Percentiles rank a stretch among this genome's conserved stretches.
Evolutionary conservation across 2,797 vertebrate genomes (phyloP).

Genomic region (Bovichtus diacanthus): DNA sequence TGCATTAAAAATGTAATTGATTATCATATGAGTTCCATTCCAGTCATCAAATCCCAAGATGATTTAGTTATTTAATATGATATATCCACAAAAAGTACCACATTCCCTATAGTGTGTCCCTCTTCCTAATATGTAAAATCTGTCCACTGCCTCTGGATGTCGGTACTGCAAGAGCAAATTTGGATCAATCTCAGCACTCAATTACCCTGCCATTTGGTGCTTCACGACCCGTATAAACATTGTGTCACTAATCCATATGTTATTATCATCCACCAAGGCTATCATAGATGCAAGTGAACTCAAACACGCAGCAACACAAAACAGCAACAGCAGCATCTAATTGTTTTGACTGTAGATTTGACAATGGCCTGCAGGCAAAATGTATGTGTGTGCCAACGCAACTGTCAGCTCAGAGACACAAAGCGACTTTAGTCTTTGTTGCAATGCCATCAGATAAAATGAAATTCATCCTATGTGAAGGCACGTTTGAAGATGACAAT

Average conservation of each 20-base stretch:
- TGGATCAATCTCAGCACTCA: conserved; percentile 77
- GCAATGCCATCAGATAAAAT: conserved; percentile 34
- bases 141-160: conserved; percentile 62
- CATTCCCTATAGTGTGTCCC: conserved; percentile 26
- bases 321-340: conserved; percentile 53
- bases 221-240: conserved; percentile 74
- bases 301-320: conserved; percentile 33
- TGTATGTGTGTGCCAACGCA: conserved; percentile 43
- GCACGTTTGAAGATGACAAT: background rate
- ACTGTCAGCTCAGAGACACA: conserved; percentile 49
- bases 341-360: conserved; percentile 66
- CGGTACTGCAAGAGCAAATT: conserved; percentile 62
- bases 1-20: conserved; percentile 66
- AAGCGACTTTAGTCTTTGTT: conserved; percentile 41
- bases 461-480: background rate
- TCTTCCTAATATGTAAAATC: conserved; percentile 61
- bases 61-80: conserved; percentile 46
- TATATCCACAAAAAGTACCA: conserved; percentile 35
- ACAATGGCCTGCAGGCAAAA: conserved; percentile 64
- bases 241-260: conserved; percentile 80
- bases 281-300: conserved; percentile 53
- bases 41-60: conserved; percentile 52
- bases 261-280: conserved; percentile 67
- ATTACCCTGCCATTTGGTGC: conserved; percentile 76
- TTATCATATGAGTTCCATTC: conserved; percentile 56